A percentile compares a stretch with the other conserved stretches of the same genome.
Conservation (phyloP, 2,113 vertebrate genomes). For the Brachyistius frenatus region DNA sequence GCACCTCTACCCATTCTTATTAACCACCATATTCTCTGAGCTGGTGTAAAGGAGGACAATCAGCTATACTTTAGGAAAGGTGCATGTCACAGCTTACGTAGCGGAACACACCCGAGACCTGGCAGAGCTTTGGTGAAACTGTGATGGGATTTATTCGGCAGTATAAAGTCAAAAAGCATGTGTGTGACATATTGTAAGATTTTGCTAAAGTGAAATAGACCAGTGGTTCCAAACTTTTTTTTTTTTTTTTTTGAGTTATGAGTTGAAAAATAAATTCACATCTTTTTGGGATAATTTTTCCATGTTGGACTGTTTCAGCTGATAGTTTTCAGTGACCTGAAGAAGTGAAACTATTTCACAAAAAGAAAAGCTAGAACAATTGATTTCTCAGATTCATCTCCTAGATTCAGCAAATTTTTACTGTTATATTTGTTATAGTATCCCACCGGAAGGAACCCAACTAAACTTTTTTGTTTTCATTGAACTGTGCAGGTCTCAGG, state of each 20-base stretch:
- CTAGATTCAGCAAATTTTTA: too few relatives aligned
- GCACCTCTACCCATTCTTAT: slow-evolving; percentile 46
- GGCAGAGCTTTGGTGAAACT: not conserved
- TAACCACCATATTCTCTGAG: slow-evolving; percentile 44
- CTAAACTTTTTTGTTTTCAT: too few relatives aligned
- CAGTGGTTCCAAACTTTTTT: not conserved
- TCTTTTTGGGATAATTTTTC: not conserved
- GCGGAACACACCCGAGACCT: slow-evolving; percentile 3
- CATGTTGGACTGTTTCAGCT: not conserved
- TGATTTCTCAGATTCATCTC: too few relatives aligned
- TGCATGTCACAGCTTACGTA: slow-evolving; percentile 10
- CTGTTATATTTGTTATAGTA: too few relatives aligned
- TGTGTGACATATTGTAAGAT: not conserved
- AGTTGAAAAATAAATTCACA: not conserved
- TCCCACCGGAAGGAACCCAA: too few relatives aligned
- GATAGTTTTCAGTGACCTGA: not conserved
- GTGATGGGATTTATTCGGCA: not conserved
- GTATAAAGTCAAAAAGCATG: not conserved
- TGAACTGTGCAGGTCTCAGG: too few relatives aligned
- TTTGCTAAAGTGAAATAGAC: not conserved
- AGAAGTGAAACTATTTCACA: slow-evolving; percentile 17
- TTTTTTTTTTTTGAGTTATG: too few relatives aligned
- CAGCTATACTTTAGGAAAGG: slow-evolving; percentile 4
- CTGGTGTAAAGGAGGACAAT: slow-evolving; percentile 31
- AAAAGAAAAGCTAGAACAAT: not conserved